Evolutionary conservation across 2,888 invertebrate species (phyloP).

Genomic region (Drosophila diplacantha): DNA sequence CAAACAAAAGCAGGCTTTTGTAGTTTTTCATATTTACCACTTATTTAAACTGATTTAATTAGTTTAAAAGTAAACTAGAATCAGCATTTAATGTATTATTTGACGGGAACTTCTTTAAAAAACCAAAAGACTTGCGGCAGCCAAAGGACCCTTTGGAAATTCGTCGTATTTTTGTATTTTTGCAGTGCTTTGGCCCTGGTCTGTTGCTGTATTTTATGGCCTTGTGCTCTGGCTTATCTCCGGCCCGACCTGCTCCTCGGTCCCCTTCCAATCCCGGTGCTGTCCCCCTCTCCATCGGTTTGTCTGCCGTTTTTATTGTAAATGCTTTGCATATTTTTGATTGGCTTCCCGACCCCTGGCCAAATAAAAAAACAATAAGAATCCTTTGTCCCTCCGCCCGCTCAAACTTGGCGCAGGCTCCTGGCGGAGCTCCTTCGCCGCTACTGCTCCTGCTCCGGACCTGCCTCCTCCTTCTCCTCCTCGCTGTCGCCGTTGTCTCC

Average conservation of each 20-base stretch:
- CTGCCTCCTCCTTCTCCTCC: background rate
- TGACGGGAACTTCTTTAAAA: background rate
- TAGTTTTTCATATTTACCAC: background rate
- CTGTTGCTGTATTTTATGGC: conserved; percentile 43
- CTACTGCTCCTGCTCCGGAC: background rate
- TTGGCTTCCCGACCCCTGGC: conserved; percentile 44
- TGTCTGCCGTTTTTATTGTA: conserved; percentile 57
- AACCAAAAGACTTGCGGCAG: background rate
- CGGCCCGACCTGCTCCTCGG: conserved; percentile 11
- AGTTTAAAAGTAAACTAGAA: background rate
- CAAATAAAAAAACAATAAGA: conserved; percentile 34
- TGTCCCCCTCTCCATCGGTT: background rate
- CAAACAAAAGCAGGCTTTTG: too few relatives aligned
- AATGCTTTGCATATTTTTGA: conserved; percentile 69
- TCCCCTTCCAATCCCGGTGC: conserved; percentile 4
- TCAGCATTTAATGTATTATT: background rate
- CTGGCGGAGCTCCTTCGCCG: too few relatives aligned
- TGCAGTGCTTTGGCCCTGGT: conserved; percentile 9
- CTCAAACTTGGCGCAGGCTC: conserved; percentile 25
- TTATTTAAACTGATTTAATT: background rate
- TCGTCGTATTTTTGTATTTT: background rate
- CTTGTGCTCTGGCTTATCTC: conserved; percentile 42
- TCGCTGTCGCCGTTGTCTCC: too few relatives aligned
- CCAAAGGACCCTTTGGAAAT: too few relatives aligned
- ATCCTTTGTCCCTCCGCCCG: conserved; percentile 18